These are phyloP conservation scores for Chloroceryle aenea DNA, from an alignment of 2,113 vertebrate genomes.

Conservation along the genomic window DNA sequence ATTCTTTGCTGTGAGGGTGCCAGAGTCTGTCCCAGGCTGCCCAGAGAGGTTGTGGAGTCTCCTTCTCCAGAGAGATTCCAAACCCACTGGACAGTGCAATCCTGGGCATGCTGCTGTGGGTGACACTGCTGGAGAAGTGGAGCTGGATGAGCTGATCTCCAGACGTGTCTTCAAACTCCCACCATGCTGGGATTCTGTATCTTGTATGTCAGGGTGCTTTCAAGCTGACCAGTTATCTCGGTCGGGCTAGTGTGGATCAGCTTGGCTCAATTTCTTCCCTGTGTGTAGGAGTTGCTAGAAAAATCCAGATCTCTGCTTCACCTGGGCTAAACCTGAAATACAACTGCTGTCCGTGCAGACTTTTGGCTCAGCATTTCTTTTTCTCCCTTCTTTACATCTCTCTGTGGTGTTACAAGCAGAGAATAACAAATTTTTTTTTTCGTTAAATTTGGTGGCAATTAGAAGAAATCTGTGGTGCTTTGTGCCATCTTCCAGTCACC, in stretches of 20 bases:
- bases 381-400: background rate
- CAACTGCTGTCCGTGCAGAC: background rate
- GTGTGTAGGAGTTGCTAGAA: background rate
- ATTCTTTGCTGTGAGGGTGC: no score
- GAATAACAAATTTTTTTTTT: background rate
- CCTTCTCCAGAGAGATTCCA: background rate
- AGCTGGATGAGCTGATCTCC: background rate
- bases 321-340: background rate
- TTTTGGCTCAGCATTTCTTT: background rate
- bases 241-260: fast-evolving
- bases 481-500: background rate
- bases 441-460: background rate
- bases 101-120: background rate
- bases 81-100: background rate
- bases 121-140: background rate
- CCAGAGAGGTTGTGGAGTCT: background rate
- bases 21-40: no score
- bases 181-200: background rate
- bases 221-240: background rate
- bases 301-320: background rate
- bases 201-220: background rate
- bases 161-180: background rate
- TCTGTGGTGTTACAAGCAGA: background rate
- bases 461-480: background rate
- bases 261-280: background rate